A percentile compares a stretch with the other conserved stretches of the same genome.
Evolutionary conservation across 2,797 vertebrate genomes (phyloP).

Genomic region (Dryobates pubescens): DNA sequence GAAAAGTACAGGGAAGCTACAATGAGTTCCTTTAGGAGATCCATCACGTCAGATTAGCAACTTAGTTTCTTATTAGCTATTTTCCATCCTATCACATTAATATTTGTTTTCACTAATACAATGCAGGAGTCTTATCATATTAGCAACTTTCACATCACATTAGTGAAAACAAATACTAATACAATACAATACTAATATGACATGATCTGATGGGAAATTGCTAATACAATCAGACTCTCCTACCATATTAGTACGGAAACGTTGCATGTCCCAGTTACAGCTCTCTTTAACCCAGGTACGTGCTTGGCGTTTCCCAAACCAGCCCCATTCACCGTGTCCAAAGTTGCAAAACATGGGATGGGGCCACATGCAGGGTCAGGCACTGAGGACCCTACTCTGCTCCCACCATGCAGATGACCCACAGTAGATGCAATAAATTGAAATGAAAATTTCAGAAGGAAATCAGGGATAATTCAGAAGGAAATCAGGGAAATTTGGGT

Average conservation of each 20-base stretch:
- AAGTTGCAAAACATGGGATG: background rate
- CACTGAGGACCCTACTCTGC: rapidly evolving
- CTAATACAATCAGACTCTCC: constrained; percentile 72
- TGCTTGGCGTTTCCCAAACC: background rate
- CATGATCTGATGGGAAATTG: constrained; percentile 70
- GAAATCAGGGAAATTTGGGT: background rate
- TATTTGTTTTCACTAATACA: constrained; percentile 80
- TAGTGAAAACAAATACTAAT: constrained; percentile 76
- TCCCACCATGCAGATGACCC: rapidly evolving
- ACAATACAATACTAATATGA: constrained; percentile 68
- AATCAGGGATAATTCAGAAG: background rate
- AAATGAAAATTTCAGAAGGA: background rate
- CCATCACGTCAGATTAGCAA: constrained; percentile 77
- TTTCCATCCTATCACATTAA: constrained; percentile 78
- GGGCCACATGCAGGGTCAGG: rapidly evolving
- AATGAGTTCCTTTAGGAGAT: constrained; percentile 59
- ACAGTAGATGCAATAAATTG: background rate
- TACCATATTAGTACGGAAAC: constrained; percentile 16
- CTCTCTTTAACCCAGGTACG: background rate
- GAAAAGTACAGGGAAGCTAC: constrained; percentile 63
- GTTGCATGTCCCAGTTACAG: constrained; percentile 3
- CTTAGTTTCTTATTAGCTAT: constrained; percentile 73
- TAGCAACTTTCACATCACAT: constrained; percentile 82
- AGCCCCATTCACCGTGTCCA: rapidly evolving
- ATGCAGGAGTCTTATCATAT: constrained; percentile 77